Evolutionary conservation across 2,113 vertebrate species (phyloP).

Genomic region (Danionella cerebrum): DNA sequence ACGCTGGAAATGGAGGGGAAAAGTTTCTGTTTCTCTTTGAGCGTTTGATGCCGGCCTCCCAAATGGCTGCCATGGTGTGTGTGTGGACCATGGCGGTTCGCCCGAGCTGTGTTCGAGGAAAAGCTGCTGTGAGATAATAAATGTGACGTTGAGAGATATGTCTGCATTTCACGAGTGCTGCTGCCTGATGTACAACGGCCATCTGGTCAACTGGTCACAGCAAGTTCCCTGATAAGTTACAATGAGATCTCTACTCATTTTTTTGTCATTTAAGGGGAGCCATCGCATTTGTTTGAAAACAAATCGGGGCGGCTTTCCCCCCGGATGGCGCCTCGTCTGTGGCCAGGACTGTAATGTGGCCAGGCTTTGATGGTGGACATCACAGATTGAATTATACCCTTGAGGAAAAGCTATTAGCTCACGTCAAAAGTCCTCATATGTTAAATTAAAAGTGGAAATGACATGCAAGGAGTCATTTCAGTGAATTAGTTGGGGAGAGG

Average conservation of each 20-base stretch:
- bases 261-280: not conserved
- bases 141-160: slow-evolving; percentile 54
- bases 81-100: slow-evolving; percentile 34
- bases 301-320: slow-evolving; percentile 51
- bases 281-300: slow-evolving; percentile 38
- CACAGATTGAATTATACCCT: slow-evolving; percentile 72
- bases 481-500: slow-evolving; percentile 58
- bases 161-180: slow-evolving; percentile 33
- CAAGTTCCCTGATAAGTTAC: not conserved
- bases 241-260: not conserved
- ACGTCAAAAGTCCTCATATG: slow-evolving; percentile 66
- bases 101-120: slow-evolving; percentile 40
- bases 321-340: slow-evolving; percentile 54
- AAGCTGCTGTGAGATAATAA: slow-evolving; percentile 56
- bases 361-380: slow-evolving; percentile 71
- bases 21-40: slow-evolving; percentile 37
- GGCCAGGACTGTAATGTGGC: slow-evolving; percentile 54
- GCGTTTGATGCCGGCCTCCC: slow-evolving; percentile 35
- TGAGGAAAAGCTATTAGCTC: slow-evolving; percentile 73
- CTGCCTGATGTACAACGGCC: slow-evolving; percentile 37
- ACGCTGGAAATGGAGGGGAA: slow-evolving; percentile 26
- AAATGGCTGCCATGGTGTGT: slow-evolving; percentile 35
- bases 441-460: slow-evolving; percentile 75
- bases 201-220: slow-evolving; percentile 14
- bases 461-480: slow-evolving; percentile 66